Base-by-base conservation (phyloP, 2,113 vertebrate genomes). In the Colossoma macropomum region DNA sequence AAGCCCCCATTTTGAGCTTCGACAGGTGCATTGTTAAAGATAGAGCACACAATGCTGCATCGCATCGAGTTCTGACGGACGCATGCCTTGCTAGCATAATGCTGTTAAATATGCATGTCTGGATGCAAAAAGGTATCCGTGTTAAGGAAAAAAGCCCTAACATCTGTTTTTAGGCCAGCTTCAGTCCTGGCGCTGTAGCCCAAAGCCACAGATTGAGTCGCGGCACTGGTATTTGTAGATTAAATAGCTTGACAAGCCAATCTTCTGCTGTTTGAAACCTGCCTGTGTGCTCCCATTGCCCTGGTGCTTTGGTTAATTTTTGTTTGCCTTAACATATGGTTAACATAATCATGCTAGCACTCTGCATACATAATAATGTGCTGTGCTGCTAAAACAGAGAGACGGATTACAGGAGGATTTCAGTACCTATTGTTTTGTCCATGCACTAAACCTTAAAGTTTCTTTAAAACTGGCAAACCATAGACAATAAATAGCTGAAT, bases 21-120 rank as follows among this genome's bases (percentile, higher is more conserved):
- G 89, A 89, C 93, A 95, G 93, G 92, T 95, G 93, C 88, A 87
- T 89, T 91, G 92, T 93, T 95, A 91, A 93, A 94, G 94, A 95
- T 94, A 95, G 92, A 89, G 89, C 65, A 84, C 88, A 90, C 89
- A 87, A 88, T 84, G 34, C 84, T 87, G 84, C 63, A 75, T 88
- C 88, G 86, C 34, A 74, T 50, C 85, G 89, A 90, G 89, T 92
- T 91, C 86, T 90, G 92, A 92, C 86, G 63, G 90, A 90, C 87
- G 65, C 59, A 11, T 88, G 82, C 88, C 77, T 87, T 85, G 87
- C 89, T 90, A 89, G 86, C 87, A 89, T 91, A 88, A 91, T 77
- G 63, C 77, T 86, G 88, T 92, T 90, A 87, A 91, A 87, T 90
- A 92, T 90, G 91, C 88, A 83, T 74, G 82, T 87, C 80, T 86